Evolutionary conservation across 2,797 vertebrate genomes (phyloP).

Genomic region (Nannoperca australis): DNA sequence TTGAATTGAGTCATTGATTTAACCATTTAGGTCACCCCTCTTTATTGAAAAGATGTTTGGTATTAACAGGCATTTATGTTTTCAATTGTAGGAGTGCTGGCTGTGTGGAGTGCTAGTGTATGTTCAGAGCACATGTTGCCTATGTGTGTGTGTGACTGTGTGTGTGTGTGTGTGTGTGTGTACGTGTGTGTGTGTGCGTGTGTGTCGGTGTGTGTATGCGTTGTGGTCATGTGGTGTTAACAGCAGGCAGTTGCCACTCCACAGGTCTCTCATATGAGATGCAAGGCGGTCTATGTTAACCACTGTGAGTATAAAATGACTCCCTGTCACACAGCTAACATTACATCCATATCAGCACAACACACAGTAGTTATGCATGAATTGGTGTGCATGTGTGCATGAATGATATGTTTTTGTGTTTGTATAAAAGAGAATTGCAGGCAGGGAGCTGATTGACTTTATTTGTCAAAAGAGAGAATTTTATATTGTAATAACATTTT

Average conservation of each 20-base stretch:
- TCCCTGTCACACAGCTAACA: slow-evolving; percentile 35
- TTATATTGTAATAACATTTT: too few species aligned
- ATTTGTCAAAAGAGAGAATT: background rate
- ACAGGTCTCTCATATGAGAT: slow-evolving; percentile 27
- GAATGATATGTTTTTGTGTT: slow-evolving; percentile 8
- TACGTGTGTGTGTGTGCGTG: background rate
- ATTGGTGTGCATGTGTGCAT: slow-evolving; percentile 23
- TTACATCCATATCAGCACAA: slow-evolving; percentile 34
- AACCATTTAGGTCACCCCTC: too few species aligned
- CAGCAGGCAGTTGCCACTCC: slow-evolving; percentile 7
- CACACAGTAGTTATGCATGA: slow-evolving; percentile 26
- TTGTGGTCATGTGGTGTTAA: slow-evolving; percentile 13
- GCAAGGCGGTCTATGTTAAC: slow-evolving; percentile 26
- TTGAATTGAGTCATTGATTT: background rate
- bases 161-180: background rate
- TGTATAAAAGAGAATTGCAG: slow-evolving; percentile 26
- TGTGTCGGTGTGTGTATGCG: background rate
- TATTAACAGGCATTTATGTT: background rate
- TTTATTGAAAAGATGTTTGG: background rate
- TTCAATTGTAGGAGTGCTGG: background rate
- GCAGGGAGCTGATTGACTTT: slow-evolving; percentile 6
- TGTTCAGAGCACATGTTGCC: slow-evolving; percentile 30
- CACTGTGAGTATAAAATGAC: slow-evolving; percentile 40
- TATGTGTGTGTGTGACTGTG: background rate
- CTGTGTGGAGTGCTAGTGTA: background rate